Evolutionary conservation across 2,113 vertebrate species (phyloP).

Genomic region (Cacatua alba): DNA sequence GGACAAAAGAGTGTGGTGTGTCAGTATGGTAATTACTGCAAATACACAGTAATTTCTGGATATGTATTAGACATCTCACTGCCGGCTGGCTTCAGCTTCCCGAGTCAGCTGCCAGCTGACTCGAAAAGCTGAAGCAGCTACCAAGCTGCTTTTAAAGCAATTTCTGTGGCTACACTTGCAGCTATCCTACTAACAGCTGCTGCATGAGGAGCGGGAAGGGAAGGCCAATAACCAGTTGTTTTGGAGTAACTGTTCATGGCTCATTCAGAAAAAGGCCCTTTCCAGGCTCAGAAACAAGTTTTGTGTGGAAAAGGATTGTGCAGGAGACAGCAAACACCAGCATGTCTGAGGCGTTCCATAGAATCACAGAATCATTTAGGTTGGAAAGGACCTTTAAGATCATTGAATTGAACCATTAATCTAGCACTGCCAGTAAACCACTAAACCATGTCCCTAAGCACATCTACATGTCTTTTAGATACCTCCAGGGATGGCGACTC

Average conservation of each 20-base stretch:
- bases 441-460: not conserved
- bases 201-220: not conserved
- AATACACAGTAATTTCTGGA: conserved; percentile 15
- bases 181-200: not conserved
- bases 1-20: not conserved
- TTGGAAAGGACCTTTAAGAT: not conserved
- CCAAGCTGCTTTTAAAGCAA: not conserved
- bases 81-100: not conserved
- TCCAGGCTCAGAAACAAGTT: not conserved
- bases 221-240: not conserved
- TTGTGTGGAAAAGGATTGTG: not conserved
- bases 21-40: not conserved
- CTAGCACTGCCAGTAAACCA: not conserved
- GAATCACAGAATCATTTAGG: not conserved
- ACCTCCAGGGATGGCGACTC: not conserved
- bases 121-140: conserved; percentile 5
- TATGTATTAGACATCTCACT: not conserved
- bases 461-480: not conserved
- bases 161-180: not conserved
- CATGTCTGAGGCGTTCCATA: not conserved
- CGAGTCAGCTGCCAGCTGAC: not conserved
- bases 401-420: not conserved
- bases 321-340: not conserved
- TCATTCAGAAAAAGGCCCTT: not conserved
- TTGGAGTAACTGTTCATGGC: not conserved